Evolutionary conservation across 1,140 invertebrate genomes (phyloP).

Genomic region (Euschistus heros): DNA sequence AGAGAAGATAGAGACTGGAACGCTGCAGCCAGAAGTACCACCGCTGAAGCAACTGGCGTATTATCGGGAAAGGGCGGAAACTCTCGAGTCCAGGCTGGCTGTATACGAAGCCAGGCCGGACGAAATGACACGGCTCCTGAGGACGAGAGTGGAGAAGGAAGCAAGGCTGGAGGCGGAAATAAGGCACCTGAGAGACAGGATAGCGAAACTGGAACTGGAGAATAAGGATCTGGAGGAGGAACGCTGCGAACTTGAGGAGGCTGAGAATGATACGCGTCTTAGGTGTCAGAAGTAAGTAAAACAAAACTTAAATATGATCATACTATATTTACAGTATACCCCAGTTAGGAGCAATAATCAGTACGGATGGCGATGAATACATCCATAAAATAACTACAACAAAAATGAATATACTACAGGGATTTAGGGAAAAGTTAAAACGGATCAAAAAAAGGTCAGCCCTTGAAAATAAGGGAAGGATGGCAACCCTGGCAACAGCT

Average conservation of each 20-base stretch:
- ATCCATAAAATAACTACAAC: too few relatives aligned
- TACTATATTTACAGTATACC: too few relatives aligned
- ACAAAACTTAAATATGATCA: neutral
- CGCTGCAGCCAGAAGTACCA: conserved; percentile 15
- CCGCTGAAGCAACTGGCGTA: conserved; percentile 27
- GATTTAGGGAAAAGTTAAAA: too few relatives aligned
- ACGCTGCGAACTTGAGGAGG: conserved; percentile 38
- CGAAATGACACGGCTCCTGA: conserved; percentile 25
- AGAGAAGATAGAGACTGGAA: conserved; percentile 32
- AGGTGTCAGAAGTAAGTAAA: conserved; percentile 37
- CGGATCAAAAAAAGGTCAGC: too few relatives aligned
- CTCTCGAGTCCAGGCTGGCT: conserved; percentile 29
- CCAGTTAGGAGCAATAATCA: too few relatives aligned
- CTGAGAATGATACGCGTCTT: conserved; percentile 39
- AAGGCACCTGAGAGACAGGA: conserved; percentile 31
- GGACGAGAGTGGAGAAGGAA: conserved; percentile 28
- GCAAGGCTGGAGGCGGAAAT: conserved; percentile 30
- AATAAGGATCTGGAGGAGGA: conserved; percentile 36
- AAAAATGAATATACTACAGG: too few relatives aligned
- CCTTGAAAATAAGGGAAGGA: too few relatives aligned
- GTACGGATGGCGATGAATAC: too few relatives aligned
- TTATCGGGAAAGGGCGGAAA: conserved; percentile 28
- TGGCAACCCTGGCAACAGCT: too few relatives aligned
- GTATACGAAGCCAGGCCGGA: conserved; percentile 30
- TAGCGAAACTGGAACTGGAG: conserved; percentile 32